phyloP scores from a whole-genome alignment of 2,113 vertebrate species.

The Aegotheles bennettii region DNA sequence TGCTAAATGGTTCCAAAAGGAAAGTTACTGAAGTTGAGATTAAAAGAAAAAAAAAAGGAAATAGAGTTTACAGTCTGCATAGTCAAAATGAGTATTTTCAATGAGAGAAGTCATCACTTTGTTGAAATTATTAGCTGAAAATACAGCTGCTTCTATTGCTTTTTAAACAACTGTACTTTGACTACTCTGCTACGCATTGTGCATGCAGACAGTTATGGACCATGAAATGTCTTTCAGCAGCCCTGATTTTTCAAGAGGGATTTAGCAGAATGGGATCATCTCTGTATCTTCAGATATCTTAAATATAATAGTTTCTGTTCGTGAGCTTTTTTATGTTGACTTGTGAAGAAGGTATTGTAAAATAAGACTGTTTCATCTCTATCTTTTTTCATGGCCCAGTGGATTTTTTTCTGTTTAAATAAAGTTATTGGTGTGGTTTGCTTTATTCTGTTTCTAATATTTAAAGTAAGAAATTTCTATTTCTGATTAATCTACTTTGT shows the following conservation, averaged over 20 bases:
- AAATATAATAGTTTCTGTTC: background rate
- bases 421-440: background rate
- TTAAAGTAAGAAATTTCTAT: background rate
- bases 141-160: background rate
- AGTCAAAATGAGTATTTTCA: constrained; percentile 36
- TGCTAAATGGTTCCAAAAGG: constrained; percentile 49
- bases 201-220: background rate
- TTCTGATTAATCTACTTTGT: background rate
- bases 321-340: background rate
- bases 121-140: background rate
- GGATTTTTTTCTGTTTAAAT: background rate
- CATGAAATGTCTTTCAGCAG: background rate
- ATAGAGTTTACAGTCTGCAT: constrained; percentile 4
- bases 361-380: background rate
- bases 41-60: background rate
- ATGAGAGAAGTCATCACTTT: background rate
- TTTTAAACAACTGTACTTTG: background rate
- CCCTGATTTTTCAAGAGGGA: background rate
- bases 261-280: background rate
- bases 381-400: background rate
- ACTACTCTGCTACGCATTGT: background rate
- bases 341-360: background rate
- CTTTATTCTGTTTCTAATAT: background rate
- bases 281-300: background rate
- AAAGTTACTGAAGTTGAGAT: constrained; percentile 54